Base-by-base conservation (phyloP, 2,888 invertebrate genomes). In the Callimorpha dominula region DNA sequence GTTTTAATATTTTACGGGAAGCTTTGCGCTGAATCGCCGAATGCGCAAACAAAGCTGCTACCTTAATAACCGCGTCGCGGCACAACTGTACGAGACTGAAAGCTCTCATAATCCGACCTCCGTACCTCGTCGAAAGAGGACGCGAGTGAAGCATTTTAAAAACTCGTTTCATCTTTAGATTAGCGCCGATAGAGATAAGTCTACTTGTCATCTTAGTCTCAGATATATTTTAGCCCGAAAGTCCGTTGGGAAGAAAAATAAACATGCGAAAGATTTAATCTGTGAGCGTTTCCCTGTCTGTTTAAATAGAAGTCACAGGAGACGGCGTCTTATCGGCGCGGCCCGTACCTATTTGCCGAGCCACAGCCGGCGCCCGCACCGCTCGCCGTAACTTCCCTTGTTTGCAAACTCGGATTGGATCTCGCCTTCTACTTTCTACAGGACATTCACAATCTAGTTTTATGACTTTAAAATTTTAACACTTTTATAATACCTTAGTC, bases 341-440 rank as follows among this genome's bases (percentile, higher is more conserved):
- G 89, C 87, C 81, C 91, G 92, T 81, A 90, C 88, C 90, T 93
- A 92, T 94, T 93, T 93, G 91, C 92, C 87, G 89, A 91, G 91
- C 89, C 90, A 88, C 88, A 88, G 87, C 84, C 85, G 82, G 83
- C 88, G 86, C 86, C 89, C 88, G 87, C 86, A 86, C 89, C 87
- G 86, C 87, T 83, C 85, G 82, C 89, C 91, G 89, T 93, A 94
- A 95, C 94, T 94, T 94, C 93, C 91, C 95, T 95, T 95, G 94
- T 95, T 95, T 95, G 94, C 94, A 92, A 95, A 95, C 94, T 95
- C 90, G 90, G 95, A 95, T 95, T 95, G 95, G 94, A 94, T 95
- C 93, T 89, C 90, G 93, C 92, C 94, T 89, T 92, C 94, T 92
- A 94, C 93, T 95, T 94, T 95, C 92, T 89, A 89, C 88, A 91